Evolutionary conservation across 1,140 invertebrate species (phyloP).

Genomic region (Atta cephalotes): DNA sequence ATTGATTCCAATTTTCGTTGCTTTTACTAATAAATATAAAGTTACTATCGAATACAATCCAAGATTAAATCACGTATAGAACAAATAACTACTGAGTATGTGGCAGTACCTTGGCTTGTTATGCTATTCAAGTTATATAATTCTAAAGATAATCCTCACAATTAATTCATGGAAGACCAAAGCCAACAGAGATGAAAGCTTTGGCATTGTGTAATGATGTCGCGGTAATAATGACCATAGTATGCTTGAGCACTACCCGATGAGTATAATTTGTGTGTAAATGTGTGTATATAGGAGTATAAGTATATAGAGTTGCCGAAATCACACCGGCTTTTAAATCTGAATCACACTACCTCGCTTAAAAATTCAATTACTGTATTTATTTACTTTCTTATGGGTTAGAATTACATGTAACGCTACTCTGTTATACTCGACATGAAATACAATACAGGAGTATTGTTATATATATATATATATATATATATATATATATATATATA

Average conservation of each 20-base stretch:
- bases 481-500: too few species aligned
- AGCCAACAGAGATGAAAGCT: constrained; percentile 58
- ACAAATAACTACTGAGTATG: not conserved
- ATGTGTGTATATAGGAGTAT: too few species aligned
- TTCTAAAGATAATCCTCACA: constrained; percentile 41
- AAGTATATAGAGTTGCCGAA: too few species aligned
- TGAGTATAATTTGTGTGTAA: constrained; percentile 45
- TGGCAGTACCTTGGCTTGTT: constrained; percentile 25
- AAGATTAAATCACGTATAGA: constrained; percentile 4
- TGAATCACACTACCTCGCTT: too few species aligned
- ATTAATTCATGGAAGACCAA: constrained; percentile 52
- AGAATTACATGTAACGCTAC: too few species aligned
- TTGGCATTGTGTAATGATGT: constrained; percentile 30
- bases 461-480: too few species aligned
- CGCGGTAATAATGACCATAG: constrained; percentile 56
- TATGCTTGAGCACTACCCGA: constrained; percentile 28
- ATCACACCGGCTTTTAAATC: too few species aligned
- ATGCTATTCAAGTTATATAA: constrained; percentile 19
- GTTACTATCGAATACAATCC: not conserved
- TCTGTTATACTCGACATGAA: too few species aligned
- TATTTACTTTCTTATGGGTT: too few species aligned
- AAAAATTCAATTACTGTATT: too few species aligned
- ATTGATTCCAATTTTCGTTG: not conserved
- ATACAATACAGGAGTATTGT: too few species aligned
- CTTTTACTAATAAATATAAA: not conserved